A percentile compares a stretch with the other conserved stretches of the same genome.
Evolutionary conservation across 2,888 invertebrate genomes (phyloP).

Genomic region (Andrena fulva): DNA sequence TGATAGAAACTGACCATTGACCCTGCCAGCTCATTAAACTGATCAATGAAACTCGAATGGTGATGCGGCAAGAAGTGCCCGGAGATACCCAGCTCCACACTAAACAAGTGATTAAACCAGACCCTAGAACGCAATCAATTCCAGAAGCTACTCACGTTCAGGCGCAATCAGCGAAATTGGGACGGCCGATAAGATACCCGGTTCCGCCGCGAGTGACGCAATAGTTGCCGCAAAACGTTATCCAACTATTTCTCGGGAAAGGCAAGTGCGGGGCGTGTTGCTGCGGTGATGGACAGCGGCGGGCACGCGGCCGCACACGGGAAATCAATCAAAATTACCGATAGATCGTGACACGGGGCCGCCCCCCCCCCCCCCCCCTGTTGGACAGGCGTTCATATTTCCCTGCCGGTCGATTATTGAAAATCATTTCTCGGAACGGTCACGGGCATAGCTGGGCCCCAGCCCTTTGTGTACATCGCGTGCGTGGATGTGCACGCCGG

Average conservation of each 20-base stretch:
- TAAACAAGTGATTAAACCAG: background rate
- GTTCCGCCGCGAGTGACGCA: constrained; percentile 17
- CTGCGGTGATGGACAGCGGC: constrained; percentile 23
- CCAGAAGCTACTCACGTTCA: background rate
- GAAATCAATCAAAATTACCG: constrained; percentile 51
- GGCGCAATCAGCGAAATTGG: background rate
- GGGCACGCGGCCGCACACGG: constrained; percentile 7
- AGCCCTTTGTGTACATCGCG: constrained; percentile 58
- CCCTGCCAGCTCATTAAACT: background rate
- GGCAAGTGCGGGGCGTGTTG: constrained; percentile 1
- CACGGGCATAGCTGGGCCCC: constrained; percentile 29
- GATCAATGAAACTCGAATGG: background rate
- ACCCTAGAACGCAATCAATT: background rate
- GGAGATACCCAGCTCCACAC: background rate
- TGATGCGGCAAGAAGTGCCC: too few relatives aligned
- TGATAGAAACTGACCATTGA: too few relatives aligned
- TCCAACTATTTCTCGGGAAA: constrained; percentile 11
- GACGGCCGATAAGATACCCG: background rate
- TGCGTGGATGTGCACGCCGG: constrained; percentile 53
- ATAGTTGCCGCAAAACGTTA: constrained; percentile 1
- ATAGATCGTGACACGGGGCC: constrained; percentile 30
- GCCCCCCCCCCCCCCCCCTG: background rate
- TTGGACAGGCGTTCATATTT: constrained; percentile 26
- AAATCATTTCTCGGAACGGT: constrained; percentile 71
- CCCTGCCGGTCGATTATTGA: constrained; percentile 57